Evolutionary conservation across 2,797 vertebrate species (phyloP).

Genomic region (Chromis chromis): DNA sequence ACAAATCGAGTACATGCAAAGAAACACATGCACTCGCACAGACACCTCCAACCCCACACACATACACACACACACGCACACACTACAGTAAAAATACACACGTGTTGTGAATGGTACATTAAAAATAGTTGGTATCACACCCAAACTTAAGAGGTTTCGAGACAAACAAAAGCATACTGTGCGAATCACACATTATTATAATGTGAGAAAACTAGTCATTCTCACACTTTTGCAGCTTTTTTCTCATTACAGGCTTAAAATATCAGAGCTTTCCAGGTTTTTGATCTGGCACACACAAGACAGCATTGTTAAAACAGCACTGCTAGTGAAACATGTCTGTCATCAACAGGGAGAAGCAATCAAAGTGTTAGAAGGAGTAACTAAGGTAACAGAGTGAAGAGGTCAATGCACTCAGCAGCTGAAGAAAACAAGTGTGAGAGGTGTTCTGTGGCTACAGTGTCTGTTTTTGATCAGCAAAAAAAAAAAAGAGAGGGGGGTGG

Average conservation of each 20-base stretch:
- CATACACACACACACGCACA: constrained; percentile 30
- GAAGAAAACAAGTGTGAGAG: constrained; percentile 25
- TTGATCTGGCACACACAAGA: constrained; percentile 15
- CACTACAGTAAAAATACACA: constrained; percentile 15
- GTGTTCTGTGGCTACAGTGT: constrained; percentile 36
- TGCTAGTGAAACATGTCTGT: constrained; percentile 5
- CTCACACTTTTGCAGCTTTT: constrained; percentile 22
- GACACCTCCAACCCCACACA: constrained; percentile 14
- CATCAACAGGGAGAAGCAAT: background rate
- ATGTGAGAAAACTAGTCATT: constrained; percentile 44
- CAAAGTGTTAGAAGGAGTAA: constrained; percentile 24
- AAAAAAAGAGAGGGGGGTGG: constrained; percentile 6
- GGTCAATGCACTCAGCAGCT: constrained; percentile 32
- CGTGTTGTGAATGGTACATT: background rate
- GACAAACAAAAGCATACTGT: constrained; percentile 52
- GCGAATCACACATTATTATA: constrained; percentile 40
- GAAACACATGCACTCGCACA: constrained; percentile 52
- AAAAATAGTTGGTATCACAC: constrained; percentile 20
- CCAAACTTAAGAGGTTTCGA: constrained; percentile 24
- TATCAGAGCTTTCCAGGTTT: constrained; percentile 23
- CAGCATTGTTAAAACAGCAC: constrained; percentile 1
- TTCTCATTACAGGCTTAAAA: constrained; percentile 19
- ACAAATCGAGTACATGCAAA: constrained; percentile 58
- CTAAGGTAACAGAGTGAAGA: constrained; percentile 31
- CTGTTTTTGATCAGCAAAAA: constrained; percentile 30